Base-by-base conservation (phyloP, 2,888 invertebrate species). In the Candidula unifasciata region DNA sequence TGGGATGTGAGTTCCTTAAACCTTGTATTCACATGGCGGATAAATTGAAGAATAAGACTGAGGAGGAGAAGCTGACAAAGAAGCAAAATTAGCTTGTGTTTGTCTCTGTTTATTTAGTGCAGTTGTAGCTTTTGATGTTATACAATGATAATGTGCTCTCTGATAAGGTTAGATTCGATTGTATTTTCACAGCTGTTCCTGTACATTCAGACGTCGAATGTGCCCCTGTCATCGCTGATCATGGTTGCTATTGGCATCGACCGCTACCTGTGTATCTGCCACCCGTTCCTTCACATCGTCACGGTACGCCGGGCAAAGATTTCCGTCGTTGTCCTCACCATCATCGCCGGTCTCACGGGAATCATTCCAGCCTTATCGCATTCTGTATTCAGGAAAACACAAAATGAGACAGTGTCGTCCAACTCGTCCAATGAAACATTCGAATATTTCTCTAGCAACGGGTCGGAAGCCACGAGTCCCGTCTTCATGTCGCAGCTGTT, bases 231-330 rank as follows among this genome's bases (percentile, higher is more conserved):
- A 0, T 91, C 92, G 0, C 88, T 92, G 21, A 89, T 92, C 60
- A 92, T 92, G 91, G 91, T 89, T 24, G 91, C 88, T 16, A 91
- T 91, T 37, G 91, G 90, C 33, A 85, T 90, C 21, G 91, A 92
- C 80, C 87, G 92, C 24, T 92, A 92, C 86, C 82, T 92, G 13
- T 91, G 91, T 87, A 92, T 92, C 69, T 92, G 92, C 80, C 91
- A 91, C 80, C 92, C 92, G 13, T 91, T 92, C 69, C 87, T 89
- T n/a, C 91, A 90, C 27, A 85, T 89, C 16, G 86, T 92, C 73
- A 92, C 89, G 13, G 89, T 89, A 13, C 84, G 85, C 66, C 76
- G 89, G 27, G 89, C 90, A 27, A 89, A 90, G 82, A 79, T 87
- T n/a, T 85, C 88, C 37, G 87, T 90, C 3, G 37, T 88, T 21